A percentile compares a stretch with the other conserved stretches of the same genome.
phyloP scores from a whole-genome alignment of 2,888 invertebrate species.

The Apeira syringaria region DNA sequence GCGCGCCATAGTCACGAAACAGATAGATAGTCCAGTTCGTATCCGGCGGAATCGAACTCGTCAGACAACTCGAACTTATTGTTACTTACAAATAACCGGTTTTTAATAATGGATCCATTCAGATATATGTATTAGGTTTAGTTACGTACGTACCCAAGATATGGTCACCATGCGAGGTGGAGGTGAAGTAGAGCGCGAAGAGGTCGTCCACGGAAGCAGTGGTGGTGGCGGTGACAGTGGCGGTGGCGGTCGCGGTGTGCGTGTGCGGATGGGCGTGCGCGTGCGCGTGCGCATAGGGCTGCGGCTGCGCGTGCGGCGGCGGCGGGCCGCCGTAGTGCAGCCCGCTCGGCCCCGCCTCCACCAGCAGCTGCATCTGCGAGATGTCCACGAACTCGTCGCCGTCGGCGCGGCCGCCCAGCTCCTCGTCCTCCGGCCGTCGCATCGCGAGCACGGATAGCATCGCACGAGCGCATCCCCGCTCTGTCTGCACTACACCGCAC shows the following conservation, averaged over 20 bases:
- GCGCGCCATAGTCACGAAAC: too few relatives aligned
- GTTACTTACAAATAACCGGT: constrained; percentile 28
- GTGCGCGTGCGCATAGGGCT: constrained; percentile 66
- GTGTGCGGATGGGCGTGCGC: constrained; percentile 63
- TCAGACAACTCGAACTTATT: constrained; percentile 33
- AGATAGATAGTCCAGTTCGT: constrained; percentile 22
- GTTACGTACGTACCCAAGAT: constrained; percentile 31
- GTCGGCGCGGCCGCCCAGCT: constrained; percentile 76
- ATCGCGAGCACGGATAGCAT: constrained; percentile 87
- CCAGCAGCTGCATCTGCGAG: constrained; percentile 90
- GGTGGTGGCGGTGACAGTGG: constrained; percentile 59
- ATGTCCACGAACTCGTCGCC: constrained; percentile 93
- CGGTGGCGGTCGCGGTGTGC: constrained; percentile 62
- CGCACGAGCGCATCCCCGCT: constrained; percentile 79
- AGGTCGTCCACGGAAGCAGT: constrained; percentile 88
- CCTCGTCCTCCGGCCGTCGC: constrained; percentile 89
- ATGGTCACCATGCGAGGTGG: constrained; percentile 84
- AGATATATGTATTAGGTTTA: not conserved
- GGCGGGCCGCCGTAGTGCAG: constrained; percentile 75
- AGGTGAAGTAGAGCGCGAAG: constrained; percentile 89
- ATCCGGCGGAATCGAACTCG: constrained; percentile 28
- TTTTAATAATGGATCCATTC: constrained; percentile 15
- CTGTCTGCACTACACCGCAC: constrained; percentile 57
- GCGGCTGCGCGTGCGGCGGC: constrained; percentile 74
- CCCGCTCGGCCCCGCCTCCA: constrained; percentile 83